phyloP scores from a whole-genome alignment of 2,888 invertebrate species.

The Hirtodrosophila alboralis region DNA sequence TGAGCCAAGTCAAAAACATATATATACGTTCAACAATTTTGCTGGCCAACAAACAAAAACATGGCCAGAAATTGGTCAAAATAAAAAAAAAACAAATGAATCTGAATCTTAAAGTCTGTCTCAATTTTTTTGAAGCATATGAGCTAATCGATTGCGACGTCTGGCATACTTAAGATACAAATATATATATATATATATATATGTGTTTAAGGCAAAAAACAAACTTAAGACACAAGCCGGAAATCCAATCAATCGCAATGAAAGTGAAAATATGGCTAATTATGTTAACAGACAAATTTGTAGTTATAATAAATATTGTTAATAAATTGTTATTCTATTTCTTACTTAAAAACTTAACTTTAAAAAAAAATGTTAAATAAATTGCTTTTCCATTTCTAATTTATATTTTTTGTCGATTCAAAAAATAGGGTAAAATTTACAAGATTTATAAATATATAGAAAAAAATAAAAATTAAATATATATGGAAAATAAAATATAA shows the following conservation, averaged over 20 bases:
- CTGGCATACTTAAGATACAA: conserved; percentile 41
- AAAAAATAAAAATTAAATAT: no score
- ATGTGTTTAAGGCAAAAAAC: conserved; percentile 16
- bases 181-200: no score
- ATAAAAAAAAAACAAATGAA: conserved; percentile 15
- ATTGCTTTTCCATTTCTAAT: no score
- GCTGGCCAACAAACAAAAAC: conserved; percentile 6
- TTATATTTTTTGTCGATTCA: no score
- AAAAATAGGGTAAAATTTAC: no score
- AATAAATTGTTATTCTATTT: no score
- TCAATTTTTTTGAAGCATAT: conserved; percentile 24
- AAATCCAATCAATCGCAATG: conserved; percentile 21
- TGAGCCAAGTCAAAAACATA: conserved; percentile 32
- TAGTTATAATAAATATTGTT: no score
- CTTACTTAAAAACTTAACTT: no score
- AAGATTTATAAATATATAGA: no score
- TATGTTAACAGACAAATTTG: not conserved
- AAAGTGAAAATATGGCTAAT: conserved; percentile 24
- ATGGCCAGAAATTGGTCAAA: conserved; percentile 14
- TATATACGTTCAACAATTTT: conserved; percentile 5
- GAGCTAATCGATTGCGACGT: conserved; percentile 46
- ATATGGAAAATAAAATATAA: no score
- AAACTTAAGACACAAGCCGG: conserved; percentile 19
- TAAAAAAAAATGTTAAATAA: no score
- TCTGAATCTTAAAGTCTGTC: conserved; percentile 27